Evolutionary conservation across 2,113 vertebrate species (phyloP).

Genomic region (Dissostichus mawsoni): DNA sequence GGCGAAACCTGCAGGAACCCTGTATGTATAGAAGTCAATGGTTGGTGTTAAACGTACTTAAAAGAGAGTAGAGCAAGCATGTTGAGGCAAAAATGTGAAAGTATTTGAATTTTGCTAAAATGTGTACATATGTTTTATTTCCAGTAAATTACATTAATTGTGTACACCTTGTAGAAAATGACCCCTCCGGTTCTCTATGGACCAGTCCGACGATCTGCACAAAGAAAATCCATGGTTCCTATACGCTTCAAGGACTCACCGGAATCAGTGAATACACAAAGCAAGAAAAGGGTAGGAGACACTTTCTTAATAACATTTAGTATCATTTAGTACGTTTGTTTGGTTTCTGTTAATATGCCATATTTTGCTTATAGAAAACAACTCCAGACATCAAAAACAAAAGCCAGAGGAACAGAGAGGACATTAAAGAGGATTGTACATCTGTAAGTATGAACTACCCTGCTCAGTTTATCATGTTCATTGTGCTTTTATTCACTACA

Average conservation of each 20-base stretch:
- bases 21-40: no score
- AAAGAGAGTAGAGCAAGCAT: no score
- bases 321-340: neutral
- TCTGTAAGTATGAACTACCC: slow-evolving; percentile 29
- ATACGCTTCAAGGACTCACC: slow-evolving; percentile 57
- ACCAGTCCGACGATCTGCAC: slow-evolving; percentile 26
- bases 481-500: no score
- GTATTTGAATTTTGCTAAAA: no score
- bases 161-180: slow-evolving; percentile 34
- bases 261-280: neutral
- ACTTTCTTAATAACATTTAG: accelerated
- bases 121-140: no score
- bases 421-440: neutral
- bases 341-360: neutral
- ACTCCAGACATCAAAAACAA: neutral
- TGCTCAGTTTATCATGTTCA: neutral
- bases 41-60: neutral
- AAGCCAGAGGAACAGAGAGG: neutral
- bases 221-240: neutral
- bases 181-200: neutral
- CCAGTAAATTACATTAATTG: neutral
- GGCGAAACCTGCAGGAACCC: no score
- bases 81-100: no score
- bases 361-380: slow-evolving; percentile 24
- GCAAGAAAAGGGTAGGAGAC: slow-evolving; percentile 37